phyloP scores from a whole-genome alignment of 2,888 invertebrate species.

The Conchocele bisecta region DNA sequence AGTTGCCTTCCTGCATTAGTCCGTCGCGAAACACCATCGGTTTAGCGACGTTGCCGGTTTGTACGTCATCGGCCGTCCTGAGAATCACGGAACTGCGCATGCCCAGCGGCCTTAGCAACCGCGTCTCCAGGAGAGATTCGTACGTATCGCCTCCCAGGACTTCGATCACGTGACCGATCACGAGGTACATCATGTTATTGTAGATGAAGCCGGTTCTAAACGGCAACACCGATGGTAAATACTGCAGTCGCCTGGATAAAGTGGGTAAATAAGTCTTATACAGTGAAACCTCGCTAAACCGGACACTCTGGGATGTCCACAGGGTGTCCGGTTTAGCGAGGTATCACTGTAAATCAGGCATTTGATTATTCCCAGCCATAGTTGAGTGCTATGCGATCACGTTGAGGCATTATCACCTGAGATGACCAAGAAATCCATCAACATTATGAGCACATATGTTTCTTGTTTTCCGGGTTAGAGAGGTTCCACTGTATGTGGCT shows the following conservation, averaged over 20 bases:
- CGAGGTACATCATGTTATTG: slow-evolving; percentile 61
- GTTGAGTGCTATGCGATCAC: too few relatives aligned
- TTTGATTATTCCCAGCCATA: too few relatives aligned
- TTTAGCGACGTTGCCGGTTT: slow-evolving; percentile 38
- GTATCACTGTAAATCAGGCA: too few relatives aligned
- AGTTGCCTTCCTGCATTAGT: slow-evolving; percentile 16
- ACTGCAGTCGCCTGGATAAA: slow-evolving; percentile 42
- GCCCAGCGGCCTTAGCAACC: slow-evolving; percentile 56
- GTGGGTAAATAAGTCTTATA: too few relatives aligned
- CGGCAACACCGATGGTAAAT: slow-evolving; percentile 18
- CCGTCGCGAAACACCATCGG: slow-evolving; percentile 52
- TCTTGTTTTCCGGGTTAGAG: too few relatives aligned
- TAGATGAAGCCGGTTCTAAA: slow-evolving; percentile 53
- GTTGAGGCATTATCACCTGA: too few relatives aligned
- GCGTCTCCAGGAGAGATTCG: slow-evolving; percentile 50
- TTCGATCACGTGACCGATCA: slow-evolving; percentile 58
- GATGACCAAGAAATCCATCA: too few relatives aligned
- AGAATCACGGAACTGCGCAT: slow-evolving; percentile 46
- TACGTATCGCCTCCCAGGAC: slow-evolving; percentile 49
- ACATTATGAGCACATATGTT: too few relatives aligned
- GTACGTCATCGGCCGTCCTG: slow-evolving; percentile 1
- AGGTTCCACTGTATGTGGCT: too few relatives aligned
- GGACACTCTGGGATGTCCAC: too few relatives aligned
- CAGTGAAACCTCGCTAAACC: too few relatives aligned
- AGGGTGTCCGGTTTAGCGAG: too few relatives aligned